phyloP scores from a whole-genome alignment of 2,113 vertebrate genomes.

The Pseudorhombus dupliciocellatus region DNA sequence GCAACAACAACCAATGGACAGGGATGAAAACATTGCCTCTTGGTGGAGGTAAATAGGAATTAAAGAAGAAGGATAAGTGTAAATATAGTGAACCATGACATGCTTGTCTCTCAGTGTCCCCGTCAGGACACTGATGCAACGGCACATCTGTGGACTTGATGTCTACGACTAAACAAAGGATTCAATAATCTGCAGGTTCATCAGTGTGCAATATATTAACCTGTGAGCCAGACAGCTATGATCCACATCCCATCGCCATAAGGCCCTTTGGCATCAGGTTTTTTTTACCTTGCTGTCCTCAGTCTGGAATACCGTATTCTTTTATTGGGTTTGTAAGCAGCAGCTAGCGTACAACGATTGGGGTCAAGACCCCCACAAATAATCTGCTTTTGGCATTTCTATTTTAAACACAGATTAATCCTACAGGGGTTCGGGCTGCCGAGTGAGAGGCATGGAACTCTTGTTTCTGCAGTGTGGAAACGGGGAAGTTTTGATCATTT shows the following conservation, averaged over 20 bases:
- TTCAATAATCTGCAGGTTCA: neutral
- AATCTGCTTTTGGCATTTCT: constrained; percentile 69
- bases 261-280: constrained; percentile 22
- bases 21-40: no score
- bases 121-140: neutral
- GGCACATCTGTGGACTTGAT: neutral
- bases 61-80: neutral
- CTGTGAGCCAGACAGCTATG: constrained; percentile 20
- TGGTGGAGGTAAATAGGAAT: no score
- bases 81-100: neutral
- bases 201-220: constrained; percentile 22
- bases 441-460: constrained; percentile 5
- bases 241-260: constrained; percentile 28
- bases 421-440: constrained; percentile 41
- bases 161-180: neutral
- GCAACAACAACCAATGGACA: no score
- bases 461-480: constrained; percentile 31
- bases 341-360: constrained; percentile 46
- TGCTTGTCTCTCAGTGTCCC: neutral
- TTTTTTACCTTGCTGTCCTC: constrained; percentile 51
- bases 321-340: constrained; percentile 26
- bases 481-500: constrained; percentile 19
- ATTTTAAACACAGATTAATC: constrained; percentile 67
- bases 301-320: constrained; percentile 30
- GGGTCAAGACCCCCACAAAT: constrained; percentile 49